phyloP scores from a whole-genome alignment of 2,888 invertebrate species.

The Pandemis cinnamomeana region DNA sequence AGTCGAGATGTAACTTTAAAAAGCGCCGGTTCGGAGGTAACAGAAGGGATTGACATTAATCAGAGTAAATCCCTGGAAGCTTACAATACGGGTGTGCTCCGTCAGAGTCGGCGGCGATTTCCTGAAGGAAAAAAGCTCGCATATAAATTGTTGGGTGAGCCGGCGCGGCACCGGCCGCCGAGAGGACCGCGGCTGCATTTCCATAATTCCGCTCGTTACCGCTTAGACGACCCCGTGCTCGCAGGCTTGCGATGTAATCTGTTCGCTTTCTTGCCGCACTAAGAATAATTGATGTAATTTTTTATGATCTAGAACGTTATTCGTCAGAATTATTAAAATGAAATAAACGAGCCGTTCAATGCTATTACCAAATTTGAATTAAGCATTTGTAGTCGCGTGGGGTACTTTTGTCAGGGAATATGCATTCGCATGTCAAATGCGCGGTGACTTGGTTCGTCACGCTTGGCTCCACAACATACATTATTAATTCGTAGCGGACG shows the following conservation, averaged over 20 bases:
- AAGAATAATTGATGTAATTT: constrained; percentile 60
- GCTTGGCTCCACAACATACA: constrained; percentile 54
- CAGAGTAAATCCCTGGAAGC: constrained; percentile 55
- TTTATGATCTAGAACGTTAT: constrained; percentile 33
- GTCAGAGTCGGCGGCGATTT: constrained; percentile 54
- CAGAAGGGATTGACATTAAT: constrained; percentile 56
- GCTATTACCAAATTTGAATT: constrained; percentile 30
- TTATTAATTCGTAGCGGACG: constrained; percentile 57
- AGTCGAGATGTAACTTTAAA: constrained; percentile 52
- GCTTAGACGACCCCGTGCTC: constrained; percentile 48
- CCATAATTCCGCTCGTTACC: constrained; percentile 77
- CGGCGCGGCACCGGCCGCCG: constrained; percentile 46
- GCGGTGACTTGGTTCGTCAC: constrained; percentile 44
- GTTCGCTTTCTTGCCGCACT: constrained; percentile 57
- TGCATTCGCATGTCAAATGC: constrained; percentile 42
- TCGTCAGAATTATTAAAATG: constrained; percentile 22
- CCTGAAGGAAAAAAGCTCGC: constrained; percentile 57
- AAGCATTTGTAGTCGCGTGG: constrained; percentile 21
- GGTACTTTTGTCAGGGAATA: constrained; percentile 28
- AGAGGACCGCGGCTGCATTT: constrained; percentile 55
- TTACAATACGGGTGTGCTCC: constrained; percentile 49
- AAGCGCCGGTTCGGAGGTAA: constrained; percentile 48
- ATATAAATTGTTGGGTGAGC: constrained; percentile 59
- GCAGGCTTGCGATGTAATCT: constrained; percentile 60
- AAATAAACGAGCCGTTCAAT: constrained; percentile 11